Evolutionary conservation across 2,113 vertebrate genomes (phyloP).

Genomic region (Trichechus manatus): DNA sequence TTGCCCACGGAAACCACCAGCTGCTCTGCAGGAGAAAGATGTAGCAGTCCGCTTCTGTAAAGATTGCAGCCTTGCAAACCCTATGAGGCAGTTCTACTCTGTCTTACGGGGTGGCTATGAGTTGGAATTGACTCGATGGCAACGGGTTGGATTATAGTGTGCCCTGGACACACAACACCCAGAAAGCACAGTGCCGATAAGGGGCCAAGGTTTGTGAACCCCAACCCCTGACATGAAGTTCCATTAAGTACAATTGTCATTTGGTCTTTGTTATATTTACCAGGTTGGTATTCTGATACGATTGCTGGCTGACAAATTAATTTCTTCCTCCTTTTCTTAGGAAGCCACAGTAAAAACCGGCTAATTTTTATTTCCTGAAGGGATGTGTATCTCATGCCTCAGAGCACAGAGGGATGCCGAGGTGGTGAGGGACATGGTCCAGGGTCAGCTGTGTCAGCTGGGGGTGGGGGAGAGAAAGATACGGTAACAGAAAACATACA

Average conservation of each 20-base stretch:
- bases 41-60: background rate
- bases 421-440: rapidly evolving
- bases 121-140: background rate
- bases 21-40: background rate
- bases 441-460: rapidly evolving
- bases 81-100: background rate
- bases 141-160: background rate
- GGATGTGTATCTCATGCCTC: background rate
- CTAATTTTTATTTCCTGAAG: background rate
- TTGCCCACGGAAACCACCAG: background rate
- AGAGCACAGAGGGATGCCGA: background rate
- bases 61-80: background rate
- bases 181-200: rapidly evolving
- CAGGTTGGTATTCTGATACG: background rate
- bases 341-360: background rate
- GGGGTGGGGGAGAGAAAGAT: background rate
- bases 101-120: background rate
- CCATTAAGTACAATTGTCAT: background rate
- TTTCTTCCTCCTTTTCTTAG: background rate
- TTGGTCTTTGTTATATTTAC: background rate
- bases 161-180: background rate
- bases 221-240: background rate
- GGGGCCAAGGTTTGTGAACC: background rate
- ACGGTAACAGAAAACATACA: too few relatives aligned
- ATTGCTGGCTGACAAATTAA: background rate